Percentiles rank a stretch among this genome's conserved stretches.
Evolutionary conservation across 2,113 vertebrate species (phyloP).

Genomic region (Cheilinus undulatus): DNA sequence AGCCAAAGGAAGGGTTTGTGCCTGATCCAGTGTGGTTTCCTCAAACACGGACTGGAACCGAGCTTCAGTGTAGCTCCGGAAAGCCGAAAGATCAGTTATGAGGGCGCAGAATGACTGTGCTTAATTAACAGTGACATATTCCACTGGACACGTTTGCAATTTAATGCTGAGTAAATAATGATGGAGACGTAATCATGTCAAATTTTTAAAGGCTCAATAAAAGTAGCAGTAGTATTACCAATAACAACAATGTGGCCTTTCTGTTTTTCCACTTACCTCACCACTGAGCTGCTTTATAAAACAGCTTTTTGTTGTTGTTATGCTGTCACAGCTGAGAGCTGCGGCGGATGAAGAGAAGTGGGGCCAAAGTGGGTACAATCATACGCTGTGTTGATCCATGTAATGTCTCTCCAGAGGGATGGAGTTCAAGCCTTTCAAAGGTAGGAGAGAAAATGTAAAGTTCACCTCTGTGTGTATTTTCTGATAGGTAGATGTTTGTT

Average conservation of each 20-base stretch:
- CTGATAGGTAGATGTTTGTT: too few species aligned
- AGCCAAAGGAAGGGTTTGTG: conserved; percentile 9
- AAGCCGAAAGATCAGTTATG: background rate
- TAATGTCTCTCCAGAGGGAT: conserved; percentile 30
- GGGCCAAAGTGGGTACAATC: conserved; percentile 41
- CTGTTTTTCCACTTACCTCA: conserved; percentile 81
- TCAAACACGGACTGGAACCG: conserved; percentile 24
- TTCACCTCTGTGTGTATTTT: background rate
- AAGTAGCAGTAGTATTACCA: conserved; percentile 42
- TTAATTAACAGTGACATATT: conserved; percentile 36
- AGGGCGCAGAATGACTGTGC: background rate
- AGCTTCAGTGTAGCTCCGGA: background rate
- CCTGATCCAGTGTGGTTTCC: conserved; percentile 31
- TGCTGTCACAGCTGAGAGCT: conserved; percentile 63
- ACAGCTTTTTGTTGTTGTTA: conserved; percentile 70
- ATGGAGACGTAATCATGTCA: background rate
- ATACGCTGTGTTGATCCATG: conserved; percentile 18
- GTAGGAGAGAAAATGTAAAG: background rate
- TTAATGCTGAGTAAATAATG: conserved; percentile 40
- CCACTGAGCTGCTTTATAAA: conserved; percentile 53
- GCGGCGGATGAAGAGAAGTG: conserved; percentile 30
- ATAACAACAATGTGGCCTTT: conserved; percentile 65
- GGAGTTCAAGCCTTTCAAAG: conserved; percentile 16
- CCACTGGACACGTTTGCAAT: conserved; percentile 4
- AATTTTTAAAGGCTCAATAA: conserved; percentile 54